Percentiles rank a stretch among this genome's conserved stretches.
These are phyloP conservation scores for Drosophila nr. perissopoda DNA, from an alignment of 2,888 invertebrate species.

Conservation along the genomic window DNA sequence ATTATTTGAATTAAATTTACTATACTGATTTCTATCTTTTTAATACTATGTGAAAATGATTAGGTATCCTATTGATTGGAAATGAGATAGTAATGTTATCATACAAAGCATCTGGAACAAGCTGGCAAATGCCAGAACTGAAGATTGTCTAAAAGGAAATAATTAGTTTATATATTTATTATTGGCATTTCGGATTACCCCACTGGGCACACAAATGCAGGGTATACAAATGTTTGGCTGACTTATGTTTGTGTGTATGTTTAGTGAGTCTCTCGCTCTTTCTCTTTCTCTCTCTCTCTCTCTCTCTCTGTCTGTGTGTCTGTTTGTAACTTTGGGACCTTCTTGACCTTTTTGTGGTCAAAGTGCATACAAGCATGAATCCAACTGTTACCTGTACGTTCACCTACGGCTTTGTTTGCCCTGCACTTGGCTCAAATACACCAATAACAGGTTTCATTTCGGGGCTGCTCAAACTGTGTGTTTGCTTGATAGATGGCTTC, in stretches of 20 bases:
- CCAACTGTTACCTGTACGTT: conserved; percentile 28
- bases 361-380: conserved; percentile 79
- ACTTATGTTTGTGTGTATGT: conserved; percentile 14
- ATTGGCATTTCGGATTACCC: background rate
- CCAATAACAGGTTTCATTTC: conserved; percentile 65
- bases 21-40: background rate
- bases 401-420: conserved; percentile 35
- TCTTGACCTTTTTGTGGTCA: conserved; percentile 79
- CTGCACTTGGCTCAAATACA: conserved; percentile 56
- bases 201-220: background rate
- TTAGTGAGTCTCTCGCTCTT: background rate
- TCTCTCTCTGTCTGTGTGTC: conserved; percentile 3
- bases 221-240: conserved; percentile 53
- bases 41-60: background rate
- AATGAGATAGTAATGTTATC: too few relatives aligned
- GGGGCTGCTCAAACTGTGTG: conserved; percentile 52
- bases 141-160: background rate
- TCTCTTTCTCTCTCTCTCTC: background rate
- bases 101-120: background rate
- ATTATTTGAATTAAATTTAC: background rate
- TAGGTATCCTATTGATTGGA: background rate
- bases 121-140: background rate
- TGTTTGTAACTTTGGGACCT: conserved; percentile 53
- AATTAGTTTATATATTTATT: background rate
- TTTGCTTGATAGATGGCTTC: conserved; percentile 66